These are phyloP conservation scores for Geotrupes spiniger DNA, from an alignment of 2,888 invertebrate species.

Conservation along the genomic window DNA sequence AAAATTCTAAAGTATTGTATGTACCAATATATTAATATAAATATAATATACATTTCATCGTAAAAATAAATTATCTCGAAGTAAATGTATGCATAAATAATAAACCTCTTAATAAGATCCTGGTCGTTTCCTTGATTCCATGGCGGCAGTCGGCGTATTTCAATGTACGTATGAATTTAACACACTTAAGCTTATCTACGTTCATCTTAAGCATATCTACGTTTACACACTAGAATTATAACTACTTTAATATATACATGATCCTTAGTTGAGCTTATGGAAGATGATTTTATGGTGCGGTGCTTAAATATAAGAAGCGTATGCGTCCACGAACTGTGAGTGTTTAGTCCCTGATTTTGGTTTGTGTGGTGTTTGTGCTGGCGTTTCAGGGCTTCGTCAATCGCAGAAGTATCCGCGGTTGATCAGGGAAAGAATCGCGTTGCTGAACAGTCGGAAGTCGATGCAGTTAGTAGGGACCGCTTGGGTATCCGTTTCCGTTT, in stretches of 20 bases:
- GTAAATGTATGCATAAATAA: conserved; percentile 1
- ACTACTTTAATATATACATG: too few species aligned
- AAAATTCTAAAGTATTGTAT: not conserved
- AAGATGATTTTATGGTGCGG: too few species aligned
- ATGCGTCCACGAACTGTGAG: too few species aligned
- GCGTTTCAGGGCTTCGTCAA: not conserved
- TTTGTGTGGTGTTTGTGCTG: not conserved
- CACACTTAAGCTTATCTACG: not conserved
- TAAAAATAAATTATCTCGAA: conserved; percentile 4
- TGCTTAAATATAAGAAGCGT: too few species aligned
- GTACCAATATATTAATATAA: conserved; percentile 4
- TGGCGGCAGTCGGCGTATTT: not conserved
- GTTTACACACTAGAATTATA: not conserved
- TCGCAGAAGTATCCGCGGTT: not conserved
- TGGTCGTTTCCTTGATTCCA: not conserved
- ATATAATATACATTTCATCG: not conserved
- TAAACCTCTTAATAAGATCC: too few species aligned
- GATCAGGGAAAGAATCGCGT: conserved; percentile 2
- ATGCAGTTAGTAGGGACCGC: conserved; percentile 34
- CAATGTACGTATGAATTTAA: not conserved
- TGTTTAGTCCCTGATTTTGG: too few species aligned
- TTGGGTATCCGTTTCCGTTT: conserved; percentile 27
- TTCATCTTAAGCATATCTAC: not conserved
- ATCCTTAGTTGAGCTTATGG: too few species aligned
- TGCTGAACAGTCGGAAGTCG: not conserved